Base-by-base conservation (phyloP, 1,140 invertebrate genomes). In the Pseudobourletiella spinata region DNA sequence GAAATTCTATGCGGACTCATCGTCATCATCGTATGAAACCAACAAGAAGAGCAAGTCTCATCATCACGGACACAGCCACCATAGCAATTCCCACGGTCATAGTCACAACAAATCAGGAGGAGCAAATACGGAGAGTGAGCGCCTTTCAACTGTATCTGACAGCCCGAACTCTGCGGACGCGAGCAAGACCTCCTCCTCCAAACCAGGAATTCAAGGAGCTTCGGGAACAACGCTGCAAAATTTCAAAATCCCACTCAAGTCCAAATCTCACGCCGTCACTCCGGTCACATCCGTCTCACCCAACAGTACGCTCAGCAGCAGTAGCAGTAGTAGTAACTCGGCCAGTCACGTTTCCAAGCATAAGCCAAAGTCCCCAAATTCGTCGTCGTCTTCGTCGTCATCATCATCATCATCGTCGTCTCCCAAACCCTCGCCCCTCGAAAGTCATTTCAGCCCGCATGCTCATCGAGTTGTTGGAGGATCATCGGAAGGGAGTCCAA, bases 1-100 rank as follows among this genome's bases (percentile, higher is more conserved):
- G n/a, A 57, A 63, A 51, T 57, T 57, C 26, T 63, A 63, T 30
- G 42, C 60, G 2, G 60, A 62, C 48, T 43, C 54, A 28, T 28
- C 15, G 11, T 8, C 8, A 25, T 3, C 4, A 25, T 15, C 8
- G 20, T 8, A 39, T 35, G 32, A 39, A n/a, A n/a, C n/a, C n/a
- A n/a, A n/a, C n/a, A 39, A 39, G 32, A 39, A 39, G 32, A 39
- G 32, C n/a, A 39, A 39, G n/a, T 39, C 32, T 39, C 8, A n/a
- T 11, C 32, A 39, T 39, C 32, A 39, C n/a, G 32, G 32, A 11
- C 32, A 39, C n/a, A 39, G 32, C n/a, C 8, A n/a, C n/a, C 32
- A 39, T n/a, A 39, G 32, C 32, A n/a, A n/a, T n/a, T 8, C 8
- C 8, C 32, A 39, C 32, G n/a, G 32, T n/a, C 32, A 39, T n/a